phyloP scores from a whole-genome alignment of 2,888 invertebrate genomes.

The Octodonta nipae region DNA sequence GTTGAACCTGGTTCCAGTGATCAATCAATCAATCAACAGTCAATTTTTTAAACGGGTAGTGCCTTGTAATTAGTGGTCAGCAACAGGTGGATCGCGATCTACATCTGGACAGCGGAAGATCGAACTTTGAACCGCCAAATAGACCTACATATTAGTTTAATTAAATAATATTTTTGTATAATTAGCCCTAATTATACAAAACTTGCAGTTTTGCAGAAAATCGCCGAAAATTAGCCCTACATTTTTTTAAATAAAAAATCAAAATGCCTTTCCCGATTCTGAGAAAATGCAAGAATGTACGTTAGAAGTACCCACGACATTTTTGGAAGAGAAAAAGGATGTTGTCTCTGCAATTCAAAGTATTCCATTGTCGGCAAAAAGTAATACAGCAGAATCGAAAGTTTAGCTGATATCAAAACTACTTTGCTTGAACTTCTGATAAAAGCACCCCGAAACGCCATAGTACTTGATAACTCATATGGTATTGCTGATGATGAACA shows the following conservation, averaged over 20 bases:
- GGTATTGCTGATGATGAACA: conserved; percentile 20
- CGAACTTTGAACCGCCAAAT: too few relatives aligned
- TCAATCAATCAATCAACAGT: too few relatives aligned
- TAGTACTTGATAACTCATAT: conserved; percentile 14
- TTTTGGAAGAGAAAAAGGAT: conserved; percentile 8
- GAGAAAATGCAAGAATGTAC: conserved; percentile 16
- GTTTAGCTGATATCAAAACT: conserved; percentile 11
- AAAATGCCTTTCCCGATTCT: conserved; percentile 18
- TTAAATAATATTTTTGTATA: too few relatives aligned
- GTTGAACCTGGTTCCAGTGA: too few relatives aligned
- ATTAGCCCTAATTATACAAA: too few relatives aligned
- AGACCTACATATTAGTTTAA: too few relatives aligned
- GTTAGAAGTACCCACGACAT: conserved; percentile 7
- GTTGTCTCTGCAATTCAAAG: conserved; percentile 12
- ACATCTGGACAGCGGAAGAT: too few relatives aligned
- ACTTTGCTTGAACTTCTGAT: conserved; percentile 8
- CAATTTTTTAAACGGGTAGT: too few relatives aligned
- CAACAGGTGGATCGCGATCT: too few relatives aligned
- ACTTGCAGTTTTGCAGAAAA: too few relatives aligned
- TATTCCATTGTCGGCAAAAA: conserved; percentile 18
- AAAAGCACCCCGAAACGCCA: conserved; percentile 14
- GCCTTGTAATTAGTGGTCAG: too few relatives aligned
- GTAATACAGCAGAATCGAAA: conserved; percentile 19
- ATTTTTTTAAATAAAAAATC: conserved; percentile 13
- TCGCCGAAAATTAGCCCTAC: too few relatives aligned